Conservation (phyloP, 2,797 vertebrate genomes). For the Fistularia tabacaria region DNA sequence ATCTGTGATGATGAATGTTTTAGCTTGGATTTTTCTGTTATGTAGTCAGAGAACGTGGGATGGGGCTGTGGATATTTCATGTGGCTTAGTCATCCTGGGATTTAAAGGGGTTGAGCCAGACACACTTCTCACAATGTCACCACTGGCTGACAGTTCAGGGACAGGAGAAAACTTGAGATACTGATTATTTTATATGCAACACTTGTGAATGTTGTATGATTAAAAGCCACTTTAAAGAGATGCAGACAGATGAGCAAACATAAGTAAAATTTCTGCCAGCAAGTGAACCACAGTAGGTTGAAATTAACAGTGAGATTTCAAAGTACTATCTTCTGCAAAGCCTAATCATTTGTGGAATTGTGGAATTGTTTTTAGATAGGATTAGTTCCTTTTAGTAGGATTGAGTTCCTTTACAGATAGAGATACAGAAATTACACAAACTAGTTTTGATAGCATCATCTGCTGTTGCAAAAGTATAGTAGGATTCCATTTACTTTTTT, state of each 20-base stretch:
- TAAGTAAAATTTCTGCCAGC: constrained; percentile 7
- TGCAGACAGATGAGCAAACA: no score
- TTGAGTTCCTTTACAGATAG: no score
- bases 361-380: no score
- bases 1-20: constrained; percentile 47
- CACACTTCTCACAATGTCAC: constrained; percentile 36
- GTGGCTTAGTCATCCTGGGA: constrained; percentile 54
- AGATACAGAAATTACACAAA: no score
- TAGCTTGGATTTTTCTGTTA: constrained; percentile 63
- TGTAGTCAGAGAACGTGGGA: constrained; percentile 52
- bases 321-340: background rate
- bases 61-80: constrained; percentile 56
- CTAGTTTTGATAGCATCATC: no score
- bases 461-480: no score
- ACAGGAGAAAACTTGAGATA: constrained; percentile 26
- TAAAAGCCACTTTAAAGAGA: constrained; percentile 39
- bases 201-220: constrained; percentile 28
- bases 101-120: constrained; percentile 35
- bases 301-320: no score
- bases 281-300: constrained; percentile 2
- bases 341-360: no score
- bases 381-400: no score
- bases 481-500: no score
- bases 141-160: constrained; percentile 49
- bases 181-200: constrained; percentile 11